Base-by-base conservation (phyloP, 2,113 vertebrate genomes). In the Bufo bufo region DNA sequence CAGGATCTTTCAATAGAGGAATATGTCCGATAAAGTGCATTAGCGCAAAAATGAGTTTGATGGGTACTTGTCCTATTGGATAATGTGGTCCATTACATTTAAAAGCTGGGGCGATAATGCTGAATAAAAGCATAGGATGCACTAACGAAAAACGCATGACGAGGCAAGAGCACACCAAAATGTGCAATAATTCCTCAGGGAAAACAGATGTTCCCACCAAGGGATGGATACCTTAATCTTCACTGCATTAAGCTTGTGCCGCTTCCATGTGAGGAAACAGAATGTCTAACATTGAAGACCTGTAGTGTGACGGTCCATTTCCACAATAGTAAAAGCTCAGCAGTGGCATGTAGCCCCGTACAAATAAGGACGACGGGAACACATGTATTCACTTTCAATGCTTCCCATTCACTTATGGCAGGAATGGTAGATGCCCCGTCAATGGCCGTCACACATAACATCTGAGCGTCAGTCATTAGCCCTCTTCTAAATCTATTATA, bases 1-100 rank as follows among this genome's bases (percentile, higher is more conserved):
- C 54, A 47, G 83, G 66, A 84, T 72, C 50, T 75, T 74, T 74
- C 58, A 85, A 74, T 71, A 84, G 49, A 84, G 50, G 23, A 54
- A 79, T 75, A 56, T 79, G 85, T 79, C 85, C 66, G 61, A 79
- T 78, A 54, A 63, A 69, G 74, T 86, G 74, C 85, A 78, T 86
- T 86, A 78, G 74, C 58, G 23, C 59, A 66, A 49, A 66, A 69
- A 79, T 65, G 74, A 7, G 43, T 49, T 86, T 86, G 74, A 78
- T 69, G 45, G 59, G 49, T 86, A 79, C 74, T 86, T 50, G 59
- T 79, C 58, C 85, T 86, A 86, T 86, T 79, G 56, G 78, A 61
- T 86, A 86, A 86, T 69, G 59, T 79, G 85, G 58, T 79, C 85
- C 85, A 86, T 86, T 86, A 86, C 85, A 78, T 86, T 63, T 69